Evolutionary conservation across 1,140 invertebrate genomes (phyloP).

Genomic region (Calliphora vicina): DNA sequence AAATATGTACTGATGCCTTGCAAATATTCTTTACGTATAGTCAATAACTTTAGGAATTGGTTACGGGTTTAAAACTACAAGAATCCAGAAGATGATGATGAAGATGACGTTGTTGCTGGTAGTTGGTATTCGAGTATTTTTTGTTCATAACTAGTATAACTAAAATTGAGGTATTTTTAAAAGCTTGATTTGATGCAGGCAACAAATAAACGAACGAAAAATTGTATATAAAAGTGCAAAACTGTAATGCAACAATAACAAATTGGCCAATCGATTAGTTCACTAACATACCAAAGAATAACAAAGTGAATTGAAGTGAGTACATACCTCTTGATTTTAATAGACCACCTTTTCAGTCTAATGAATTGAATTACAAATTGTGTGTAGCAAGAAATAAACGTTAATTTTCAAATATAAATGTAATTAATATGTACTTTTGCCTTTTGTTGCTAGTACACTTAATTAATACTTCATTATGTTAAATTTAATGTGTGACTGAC

Average conservation of each 20-base stretch:
- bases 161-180: no score
- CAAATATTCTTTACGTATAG: not conserved
- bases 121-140: not conserved
- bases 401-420: not conserved
- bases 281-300: not conserved
- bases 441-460: not conserved
- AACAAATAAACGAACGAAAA: no score
- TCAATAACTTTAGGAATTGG: slow-evolving; percentile 31
- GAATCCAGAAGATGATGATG: not conserved
- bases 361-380: not conserved
- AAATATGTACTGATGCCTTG: not conserved
- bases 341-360: not conserved
- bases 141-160: no score
- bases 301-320: no score
- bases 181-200: not conserved
- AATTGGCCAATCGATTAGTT: slow-evolving; percentile 60
- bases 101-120: not conserved
- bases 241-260: slow-evolving; percentile 55
- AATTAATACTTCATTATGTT: slow-evolving; percentile 21
- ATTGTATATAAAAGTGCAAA: slow-evolving; percentile 2
- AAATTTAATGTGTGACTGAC: not conserved
- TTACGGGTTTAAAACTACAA: not conserved
- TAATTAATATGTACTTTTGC: not conserved
- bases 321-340: no score
- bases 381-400: not conserved